These are phyloP conservation scores for Aphidius colemani DNA, from an alignment of 2,888 invertebrate genomes.

Conservation along the genomic window DNA sequence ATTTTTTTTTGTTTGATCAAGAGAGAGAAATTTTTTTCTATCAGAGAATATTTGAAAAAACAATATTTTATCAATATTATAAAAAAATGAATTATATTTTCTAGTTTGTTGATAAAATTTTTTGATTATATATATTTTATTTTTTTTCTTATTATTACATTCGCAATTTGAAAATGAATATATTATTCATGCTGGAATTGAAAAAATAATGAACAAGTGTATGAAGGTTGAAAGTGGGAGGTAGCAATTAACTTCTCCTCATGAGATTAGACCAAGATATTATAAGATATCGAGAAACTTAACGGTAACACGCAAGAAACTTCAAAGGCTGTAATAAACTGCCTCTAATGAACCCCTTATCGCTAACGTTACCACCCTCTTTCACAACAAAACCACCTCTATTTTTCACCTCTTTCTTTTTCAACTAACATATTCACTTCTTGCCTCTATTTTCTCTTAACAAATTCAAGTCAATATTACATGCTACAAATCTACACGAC, in stretches of 20 bases:
- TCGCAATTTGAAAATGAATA: no score
- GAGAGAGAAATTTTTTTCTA: no score
- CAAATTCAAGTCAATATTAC: constrained; percentile 9
- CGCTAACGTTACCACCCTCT: constrained; percentile 47
- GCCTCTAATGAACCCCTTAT: constrained; percentile 61
- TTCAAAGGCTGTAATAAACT: constrained; percentile 61
- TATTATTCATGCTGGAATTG: no score
- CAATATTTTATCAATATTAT: no score
- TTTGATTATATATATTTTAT: no score
- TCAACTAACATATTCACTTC: constrained; percentile 27
- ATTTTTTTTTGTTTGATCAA: no score
- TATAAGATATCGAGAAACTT: constrained; percentile 61
- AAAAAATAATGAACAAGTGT: neutral
- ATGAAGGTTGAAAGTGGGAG: constrained; percentile 32
- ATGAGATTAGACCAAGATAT: constrained; percentile 60
- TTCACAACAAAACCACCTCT: constrained; percentile 40
- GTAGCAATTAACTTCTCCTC: constrained; percentile 60
- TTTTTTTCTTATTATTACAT: no score
- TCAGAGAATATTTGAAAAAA: no score
- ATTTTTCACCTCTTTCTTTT: constrained; percentile 23
- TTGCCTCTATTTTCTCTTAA: constrained; percentile 17
- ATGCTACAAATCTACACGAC: constrained; percentile 27
- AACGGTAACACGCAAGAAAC: constrained; percentile 60
- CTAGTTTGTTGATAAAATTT: no score
- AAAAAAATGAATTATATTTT: no score